Evolutionary conservation across 2,888 invertebrate genomes (phyloP), one percentile per base, ranked within the genome.

Genomic region (Empis stercorea): DNA sequence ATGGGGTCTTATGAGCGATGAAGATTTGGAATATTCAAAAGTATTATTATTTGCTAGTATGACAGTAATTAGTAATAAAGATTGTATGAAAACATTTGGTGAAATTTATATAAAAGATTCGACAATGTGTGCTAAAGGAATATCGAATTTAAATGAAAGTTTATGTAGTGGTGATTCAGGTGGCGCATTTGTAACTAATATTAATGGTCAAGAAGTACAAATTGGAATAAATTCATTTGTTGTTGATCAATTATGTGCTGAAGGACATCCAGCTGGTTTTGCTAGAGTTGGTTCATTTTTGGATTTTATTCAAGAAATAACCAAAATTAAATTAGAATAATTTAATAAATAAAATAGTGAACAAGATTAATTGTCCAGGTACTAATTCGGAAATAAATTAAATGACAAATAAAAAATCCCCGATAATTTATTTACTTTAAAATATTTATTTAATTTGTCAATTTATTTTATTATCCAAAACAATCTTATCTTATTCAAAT

Each of bases 191-290:
- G 55, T 64, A 14, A 48, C 52, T 4, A 49, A 55, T 30, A 42
- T 53, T 4, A 53, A 41, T 43, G 57, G 55, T 0, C 41, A 30
- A 1, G 59, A 48, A 47, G 48, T 59, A 13, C 68, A 66, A 49
- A 61, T 68, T 20, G 67, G 67, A 4, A 61, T 68, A 13, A 66
- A 63, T 51, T 66, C 66, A 7, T 68, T 65, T 58, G 66, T 64
- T 2, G 61, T 61, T 13, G 50, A 58, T 44, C 63, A 65, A 54
- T 56, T 49, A 27, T 66, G 67, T 49, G 59, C 65, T 0, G 53
- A 59, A 20, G 57, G 58, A 1, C 55, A 53, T 30, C 66, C 66
- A 0, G 64, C 66, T 10, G 67, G 61, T 13, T 67, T 61, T 52
- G 59, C 55, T 2, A 55, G 61, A 30, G 45, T 67, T 15, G 57